A percentile compares a stretch with the other conserved stretches of the same genome.
Evolutionary conservation across 2,113 vertebrate species (phyloP).

Genomic region (Crotophaga sulcirostris): DNA sequence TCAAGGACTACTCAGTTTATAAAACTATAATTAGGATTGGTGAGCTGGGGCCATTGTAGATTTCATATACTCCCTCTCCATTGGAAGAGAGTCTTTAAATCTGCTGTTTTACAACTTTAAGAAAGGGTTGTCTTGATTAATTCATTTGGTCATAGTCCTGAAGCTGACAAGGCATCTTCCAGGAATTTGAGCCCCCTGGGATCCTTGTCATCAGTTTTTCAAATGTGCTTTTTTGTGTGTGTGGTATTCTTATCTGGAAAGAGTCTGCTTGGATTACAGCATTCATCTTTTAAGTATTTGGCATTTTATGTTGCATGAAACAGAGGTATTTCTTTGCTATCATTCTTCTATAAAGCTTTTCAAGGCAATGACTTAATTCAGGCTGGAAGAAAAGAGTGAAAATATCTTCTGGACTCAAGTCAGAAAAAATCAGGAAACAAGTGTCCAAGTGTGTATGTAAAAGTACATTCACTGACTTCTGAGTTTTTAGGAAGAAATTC

Average conservation of each 20-base stretch:
- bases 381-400: slow-evolving; percentile 27
- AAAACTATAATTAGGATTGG: slow-evolving; percentile 72
- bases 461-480: background rate
- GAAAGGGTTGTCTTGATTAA: slow-evolving; percentile 72
- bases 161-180: slow-evolving; percentile 78
- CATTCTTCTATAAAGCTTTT: slow-evolving; percentile 57
- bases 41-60: slow-evolving; percentile 68
- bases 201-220: slow-evolving; percentile 69
- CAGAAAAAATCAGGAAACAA: slow-evolving; percentile 49
- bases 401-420: slow-evolving; percentile 52
- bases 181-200: slow-evolving; percentile 63
- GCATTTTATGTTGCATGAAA: slow-evolving; percentile 61
- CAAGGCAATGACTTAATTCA: slow-evolving; percentile 60
- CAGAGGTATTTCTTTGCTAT: slow-evolving; percentile 53
- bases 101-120: slow-evolving; percentile 72
- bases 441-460: background rate
- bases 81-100: slow-evolving; percentile 79
- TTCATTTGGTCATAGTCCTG: slow-evolving; percentile 66
- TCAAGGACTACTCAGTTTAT: slow-evolving; percentile 70
- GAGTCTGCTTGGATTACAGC: slow-evolving; percentile 51
- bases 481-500: background rate
- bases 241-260: slow-evolving; percentile 49
- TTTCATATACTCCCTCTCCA: slow-evolving; percentile 74
- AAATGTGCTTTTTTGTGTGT: slow-evolving; percentile 25
- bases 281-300: slow-evolving; percentile 42